Evolutionary conservation across 2,888 invertebrate genomes (phyloP), one percentile per base, ranked within the genome.

Genomic region (Drosophila longiperda): DNA sequence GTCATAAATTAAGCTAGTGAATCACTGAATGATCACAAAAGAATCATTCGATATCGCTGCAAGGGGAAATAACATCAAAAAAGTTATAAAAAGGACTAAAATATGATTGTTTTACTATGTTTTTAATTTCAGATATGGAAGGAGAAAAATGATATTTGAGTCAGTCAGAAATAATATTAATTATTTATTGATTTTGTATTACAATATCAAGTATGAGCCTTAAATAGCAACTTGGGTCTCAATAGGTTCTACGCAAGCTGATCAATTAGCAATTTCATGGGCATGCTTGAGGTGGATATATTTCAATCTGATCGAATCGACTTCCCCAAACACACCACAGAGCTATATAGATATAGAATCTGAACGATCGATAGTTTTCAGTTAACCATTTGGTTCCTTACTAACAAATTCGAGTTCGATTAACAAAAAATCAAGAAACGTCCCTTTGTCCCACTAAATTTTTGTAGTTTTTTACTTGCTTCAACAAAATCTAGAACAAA

Each of bases 1-100:
- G 52, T 55, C 62, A 64, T 78, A 55, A 73, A 68, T 76, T 78
- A 59, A 36, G 34, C 29, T 40, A 29, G 36, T 65, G 62, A 62
- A 55, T 65, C 73, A 66, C 48, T 26, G 29, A 20, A 52, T 20
- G 20, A 12, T 5, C 7, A 12, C 2, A 17, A 17, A 26, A 29
- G 49, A 29, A 29, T 11, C 20, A 20, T 45, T 20, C 45, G 12
- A 12, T 6, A 5, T 11, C 5, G 20, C 29, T 26, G 26, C 26
- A 26, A 26, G 26, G 4, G 26, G 26, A 2, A 26, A 26, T 26
- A 26, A 26, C 2, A 26, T 26, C 26, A 26, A 26, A 26, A 26
- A 26, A 17, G 26, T 26, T 17, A 48, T 26, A 26, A 49, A 17
- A 49, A 49, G 26, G 48, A 49, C 26, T 49, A 0, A 9, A 26